Conservation (phyloP, 2,888 invertebrate genomes). For the Scaptomyza polygonia region DNA sequence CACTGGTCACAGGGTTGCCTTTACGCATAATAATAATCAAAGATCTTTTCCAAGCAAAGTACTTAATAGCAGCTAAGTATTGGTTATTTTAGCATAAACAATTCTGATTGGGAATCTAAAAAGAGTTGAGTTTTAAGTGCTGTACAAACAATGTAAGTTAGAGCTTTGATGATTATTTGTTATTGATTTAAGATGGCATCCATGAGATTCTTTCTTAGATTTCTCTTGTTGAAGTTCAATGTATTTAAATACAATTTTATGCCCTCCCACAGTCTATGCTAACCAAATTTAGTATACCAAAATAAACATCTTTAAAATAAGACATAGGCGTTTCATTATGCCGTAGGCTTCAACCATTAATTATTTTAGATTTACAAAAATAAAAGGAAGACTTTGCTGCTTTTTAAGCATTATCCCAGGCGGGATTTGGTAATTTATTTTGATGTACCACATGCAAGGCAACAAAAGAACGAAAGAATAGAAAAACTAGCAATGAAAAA, state of each 20-base stretch:
- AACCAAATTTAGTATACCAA: slow-evolving; percentile 24
- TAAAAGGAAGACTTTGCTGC: slow-evolving; percentile 14
- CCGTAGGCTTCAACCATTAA: slow-evolving; percentile 46
- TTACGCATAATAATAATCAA: slow-evolving; percentile 28
- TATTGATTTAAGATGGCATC: not conserved
- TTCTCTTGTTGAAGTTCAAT: not conserved
- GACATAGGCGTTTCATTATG: slow-evolving; percentile 44
- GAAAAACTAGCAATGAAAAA: not conserved
- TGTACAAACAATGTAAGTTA: not conserved
- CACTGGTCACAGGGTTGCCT: slow-evolving; percentile 41
- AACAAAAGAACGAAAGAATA: not conserved
- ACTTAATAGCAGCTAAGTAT: slow-evolving; percentile 6
- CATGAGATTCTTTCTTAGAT: not conserved
- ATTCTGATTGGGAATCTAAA: not conserved
- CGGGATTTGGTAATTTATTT: slow-evolving; percentile 71
- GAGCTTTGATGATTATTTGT: not conserved
- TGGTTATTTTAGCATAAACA: slow-evolving; percentile 14
- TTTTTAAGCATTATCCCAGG: slow-evolving; percentile 53
- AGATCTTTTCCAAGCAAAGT: not conserved
- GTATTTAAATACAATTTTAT: not conserved
- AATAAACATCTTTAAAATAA: slow-evolving; percentile 26
- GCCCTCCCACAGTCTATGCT: slow-evolving; percentile 17
- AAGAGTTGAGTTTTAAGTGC: not conserved
- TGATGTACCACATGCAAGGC: slow-evolving; percentile 71
- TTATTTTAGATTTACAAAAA: slow-evolving; percentile 34